phyloP scores from a whole-genome alignment of 2,797 vertebrate species.

The Leuciscus waleckii region DNA sequence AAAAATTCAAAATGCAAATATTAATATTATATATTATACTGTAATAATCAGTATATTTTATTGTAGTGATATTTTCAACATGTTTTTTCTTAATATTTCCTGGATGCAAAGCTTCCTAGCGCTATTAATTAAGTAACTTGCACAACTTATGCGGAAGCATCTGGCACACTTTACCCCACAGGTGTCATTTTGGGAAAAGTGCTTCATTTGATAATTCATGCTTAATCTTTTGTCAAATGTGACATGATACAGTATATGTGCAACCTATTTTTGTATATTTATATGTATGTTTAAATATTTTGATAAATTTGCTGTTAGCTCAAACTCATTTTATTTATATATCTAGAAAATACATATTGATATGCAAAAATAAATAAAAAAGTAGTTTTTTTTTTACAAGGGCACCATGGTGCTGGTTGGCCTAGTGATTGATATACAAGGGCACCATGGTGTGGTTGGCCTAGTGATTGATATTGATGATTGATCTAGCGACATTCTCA shows the following conservation, averaged over 20 bases:
- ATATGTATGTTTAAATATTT: not conserved
- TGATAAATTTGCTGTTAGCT: not conserved
- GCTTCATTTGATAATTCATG: not conserved
- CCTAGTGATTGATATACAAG: not conserved
- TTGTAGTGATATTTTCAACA: not conserved
- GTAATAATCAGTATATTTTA: not conserved
- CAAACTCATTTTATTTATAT: not conserved
- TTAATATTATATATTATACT: not conserved
- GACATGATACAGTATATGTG: not conserved
- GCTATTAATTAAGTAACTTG: not conserved
- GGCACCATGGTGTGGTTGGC: not conserved
- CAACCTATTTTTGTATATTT: not conserved
- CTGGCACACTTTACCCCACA: not conserved
- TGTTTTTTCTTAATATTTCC: not conserved
- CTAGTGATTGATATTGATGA: not conserved
- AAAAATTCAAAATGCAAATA: not conserved
- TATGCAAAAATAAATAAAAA: not conserved
- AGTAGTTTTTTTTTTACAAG: not conserved
- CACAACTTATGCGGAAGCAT: not conserved
- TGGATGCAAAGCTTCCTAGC: not conserved
- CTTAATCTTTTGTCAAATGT: not conserved
- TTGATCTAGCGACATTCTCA: not conserved
- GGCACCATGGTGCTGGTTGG: not conserved
- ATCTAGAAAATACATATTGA: not conserved
- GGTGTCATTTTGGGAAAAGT: not conserved